Evolutionary conservation across 1,140 invertebrate genomes (phyloP).

Genomic region (Hycleus cichorii): DNA sequence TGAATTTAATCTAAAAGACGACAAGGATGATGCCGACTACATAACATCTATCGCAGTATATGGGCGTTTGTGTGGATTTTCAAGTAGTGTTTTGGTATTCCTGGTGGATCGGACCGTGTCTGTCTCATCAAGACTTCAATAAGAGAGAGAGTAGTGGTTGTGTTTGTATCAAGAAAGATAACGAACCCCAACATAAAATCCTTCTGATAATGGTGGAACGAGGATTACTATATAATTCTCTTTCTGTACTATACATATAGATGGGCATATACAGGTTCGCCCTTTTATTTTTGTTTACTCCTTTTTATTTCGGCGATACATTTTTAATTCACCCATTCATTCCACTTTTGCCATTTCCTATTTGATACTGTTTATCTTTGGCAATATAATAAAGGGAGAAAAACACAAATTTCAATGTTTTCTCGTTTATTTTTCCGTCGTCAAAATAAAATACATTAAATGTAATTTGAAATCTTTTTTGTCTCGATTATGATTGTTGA

Average conservation of each 20-base stretch:
- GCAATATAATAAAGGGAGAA: no score
- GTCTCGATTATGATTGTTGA: neutral
- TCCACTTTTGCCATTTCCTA: no score
- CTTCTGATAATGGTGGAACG: slow-evolving; percentile 32
- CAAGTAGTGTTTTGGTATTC: slow-evolving; percentile 42
- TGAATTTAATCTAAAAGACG: slow-evolving; percentile 37
- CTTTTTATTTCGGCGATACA: slow-evolving; percentile 4
- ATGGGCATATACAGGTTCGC: no score
- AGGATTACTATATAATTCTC: slow-evolving; percentile 33
- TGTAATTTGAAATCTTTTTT: slow-evolving; percentile 12
- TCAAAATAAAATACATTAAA: slow-evolving; percentile 17
- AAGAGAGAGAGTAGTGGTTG: slow-evolving; percentile 1
- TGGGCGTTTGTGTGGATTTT: slow-evolving; percentile 38
- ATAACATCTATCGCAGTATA: neutral
- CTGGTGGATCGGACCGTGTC: slow-evolving; percentile 24
- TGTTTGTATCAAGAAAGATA: slow-evolving; percentile 27
- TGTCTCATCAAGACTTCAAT: slow-evolving; percentile 27
- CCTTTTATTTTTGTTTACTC: neutral
- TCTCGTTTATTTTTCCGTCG: slow-evolving; percentile 10
- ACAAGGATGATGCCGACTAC: no score
- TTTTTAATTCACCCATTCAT: slow-evolving; percentile 1
- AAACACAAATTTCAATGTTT: neutral
- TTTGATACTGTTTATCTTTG: no score
- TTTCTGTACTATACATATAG: neutral
- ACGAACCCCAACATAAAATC: slow-evolving; percentile 31